phyloP scores from a whole-genome alignment of 2,888 invertebrate species.

The Machimus rusticus region DNA sequence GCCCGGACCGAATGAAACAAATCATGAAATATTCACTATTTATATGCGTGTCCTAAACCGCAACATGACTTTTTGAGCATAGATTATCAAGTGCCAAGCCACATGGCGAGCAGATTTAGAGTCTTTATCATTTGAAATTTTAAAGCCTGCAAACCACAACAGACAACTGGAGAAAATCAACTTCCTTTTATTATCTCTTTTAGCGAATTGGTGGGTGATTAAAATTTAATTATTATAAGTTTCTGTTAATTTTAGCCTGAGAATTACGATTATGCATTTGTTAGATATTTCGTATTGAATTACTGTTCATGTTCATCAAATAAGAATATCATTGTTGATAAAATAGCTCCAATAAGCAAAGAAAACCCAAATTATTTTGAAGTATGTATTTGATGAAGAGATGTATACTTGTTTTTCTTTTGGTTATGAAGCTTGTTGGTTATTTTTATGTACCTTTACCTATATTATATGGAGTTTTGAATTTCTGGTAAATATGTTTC shows the following conservation, averaged over 20 bases:
- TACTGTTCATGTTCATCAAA: background rate
- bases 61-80: background rate
- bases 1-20: background rate
- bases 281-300: background rate
- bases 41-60: background rate
- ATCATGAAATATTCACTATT: background rate
- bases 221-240: background rate
- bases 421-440: no score
- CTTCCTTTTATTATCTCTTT: background rate
- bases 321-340: background rate
- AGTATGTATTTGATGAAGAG: no score
- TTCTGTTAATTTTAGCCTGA: background rate
- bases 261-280: no score
- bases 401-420: no score
- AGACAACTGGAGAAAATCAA: background rate
- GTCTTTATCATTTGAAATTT: background rate
- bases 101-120: background rate
- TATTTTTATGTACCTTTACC: no score
- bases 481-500: no score
- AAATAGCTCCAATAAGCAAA: no score
- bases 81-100: background rate
- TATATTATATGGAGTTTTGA: no score
- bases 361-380: no score
- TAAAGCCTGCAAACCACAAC: background rate
- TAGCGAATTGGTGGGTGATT: background rate